Conservation (phyloP, 2,797 vertebrate species). For the Hippocampus kuda region DNA sequence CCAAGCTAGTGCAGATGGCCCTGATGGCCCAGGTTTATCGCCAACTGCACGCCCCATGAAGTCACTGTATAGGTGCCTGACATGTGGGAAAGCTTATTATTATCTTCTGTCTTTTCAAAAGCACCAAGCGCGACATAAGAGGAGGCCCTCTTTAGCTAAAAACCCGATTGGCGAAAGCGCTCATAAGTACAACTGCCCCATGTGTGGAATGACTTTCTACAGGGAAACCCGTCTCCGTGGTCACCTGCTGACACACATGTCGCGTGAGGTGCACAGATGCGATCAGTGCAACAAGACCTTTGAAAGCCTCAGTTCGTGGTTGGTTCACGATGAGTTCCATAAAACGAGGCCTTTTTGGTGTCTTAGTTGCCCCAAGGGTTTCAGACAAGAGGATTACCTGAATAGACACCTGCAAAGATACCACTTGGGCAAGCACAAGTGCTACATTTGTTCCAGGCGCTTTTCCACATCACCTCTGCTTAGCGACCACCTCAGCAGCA, state of each 20-base stretch:
- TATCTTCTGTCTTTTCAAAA: constrained; percentile 54
- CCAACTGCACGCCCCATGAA: constrained; percentile 5
- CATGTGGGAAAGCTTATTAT: constrained; percentile 58
- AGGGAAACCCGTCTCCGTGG: constrained; percentile 21
- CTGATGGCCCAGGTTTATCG: background rate
- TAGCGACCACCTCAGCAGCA: constrained; percentile 24
- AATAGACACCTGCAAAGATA: constrained; percentile 50
- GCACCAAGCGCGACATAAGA: constrained; percentile 43
- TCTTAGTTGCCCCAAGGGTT: constrained; percentile 50
- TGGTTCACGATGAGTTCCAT: constrained; percentile 43
- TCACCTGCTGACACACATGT: constrained; percentile 46
- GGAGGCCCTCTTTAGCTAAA: accelerated
- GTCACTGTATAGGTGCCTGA: constrained; percentile 31
- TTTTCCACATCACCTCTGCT: constrained; percentile 24
- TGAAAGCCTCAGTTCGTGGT: constrained; percentile 17
- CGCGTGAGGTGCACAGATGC: constrained; percentile 17
- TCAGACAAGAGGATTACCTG: constrained; percentile 28
- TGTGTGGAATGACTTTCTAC: constrained; percentile 47
- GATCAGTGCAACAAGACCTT: constrained; percentile 53
- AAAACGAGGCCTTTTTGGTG: constrained; percentile 50
- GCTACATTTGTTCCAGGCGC: constrained; percentile 38
- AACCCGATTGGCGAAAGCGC: background rate
- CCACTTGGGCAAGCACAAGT: constrained; percentile 23
- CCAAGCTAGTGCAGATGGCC: background rate
- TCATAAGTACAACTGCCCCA: constrained; percentile 36